These are phyloP conservation scores for Halictus ligatus DNA, from an alignment of 2,888 invertebrate species.

Conservation along the genomic window DNA sequence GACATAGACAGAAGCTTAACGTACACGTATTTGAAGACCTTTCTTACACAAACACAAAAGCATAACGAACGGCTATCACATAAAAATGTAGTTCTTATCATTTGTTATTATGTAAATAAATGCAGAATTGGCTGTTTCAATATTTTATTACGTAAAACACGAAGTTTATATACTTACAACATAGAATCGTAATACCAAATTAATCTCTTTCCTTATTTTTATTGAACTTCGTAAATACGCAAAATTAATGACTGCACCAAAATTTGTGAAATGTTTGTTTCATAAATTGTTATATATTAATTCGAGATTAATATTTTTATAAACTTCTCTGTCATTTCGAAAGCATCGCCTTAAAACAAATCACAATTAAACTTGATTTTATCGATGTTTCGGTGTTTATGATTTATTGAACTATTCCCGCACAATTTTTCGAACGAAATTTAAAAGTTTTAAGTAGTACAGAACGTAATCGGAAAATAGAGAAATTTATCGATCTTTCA, in stretches of 20 bases:
- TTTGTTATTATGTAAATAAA: background rate
- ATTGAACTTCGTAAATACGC: background rate
- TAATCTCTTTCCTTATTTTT: background rate
- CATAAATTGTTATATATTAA: background rate
- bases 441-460: background rate
- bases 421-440: background rate
- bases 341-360: background rate
- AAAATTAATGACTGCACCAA: background rate
- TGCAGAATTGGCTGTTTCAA: background rate
- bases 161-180: background rate
- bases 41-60: background rate
- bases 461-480: background rate
- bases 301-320: background rate
- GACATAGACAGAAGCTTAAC: background rate
- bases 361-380: background rate
- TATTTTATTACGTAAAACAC: background rate
- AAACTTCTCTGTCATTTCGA: background rate
- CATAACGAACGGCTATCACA: background rate
- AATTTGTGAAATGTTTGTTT: background rate
- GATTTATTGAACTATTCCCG: background rate
- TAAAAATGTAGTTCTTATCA: background rate
- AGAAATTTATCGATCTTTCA: background rate
- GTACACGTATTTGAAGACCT: background rate
- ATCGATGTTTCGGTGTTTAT: background rate
- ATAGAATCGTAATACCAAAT: background rate